Conservation (phyloP, 1,140 invertebrate species). For the Drosophila azteca region DNA sequence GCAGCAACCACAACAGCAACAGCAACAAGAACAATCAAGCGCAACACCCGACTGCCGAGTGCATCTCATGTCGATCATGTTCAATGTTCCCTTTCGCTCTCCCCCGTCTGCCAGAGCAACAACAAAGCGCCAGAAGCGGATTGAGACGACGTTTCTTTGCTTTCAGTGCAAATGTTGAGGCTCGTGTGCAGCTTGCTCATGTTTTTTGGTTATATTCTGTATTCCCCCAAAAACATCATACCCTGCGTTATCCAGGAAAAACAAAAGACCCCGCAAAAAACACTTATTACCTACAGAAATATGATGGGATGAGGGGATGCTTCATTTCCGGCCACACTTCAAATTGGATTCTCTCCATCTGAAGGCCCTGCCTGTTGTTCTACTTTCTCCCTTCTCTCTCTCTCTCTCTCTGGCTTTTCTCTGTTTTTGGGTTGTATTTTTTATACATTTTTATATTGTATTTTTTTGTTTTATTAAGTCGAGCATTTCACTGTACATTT, state of each 20-base stretch:
- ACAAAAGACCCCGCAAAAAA: constrained; percentile 35
- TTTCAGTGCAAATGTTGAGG: too few species aligned
- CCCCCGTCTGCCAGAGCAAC: too few species aligned
- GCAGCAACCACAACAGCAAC: too few species aligned
- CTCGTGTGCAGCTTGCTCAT: too few species aligned
- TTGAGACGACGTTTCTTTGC: too few species aligned
- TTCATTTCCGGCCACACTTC: constrained; percentile 75
- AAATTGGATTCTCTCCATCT: constrained; percentile 40
- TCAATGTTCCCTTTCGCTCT: too few species aligned
- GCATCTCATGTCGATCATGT: too few species aligned
- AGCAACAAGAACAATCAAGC: too few species aligned
- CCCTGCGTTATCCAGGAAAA: constrained; percentile 7
- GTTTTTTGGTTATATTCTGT: too few species aligned
- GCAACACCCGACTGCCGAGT: too few species aligned
- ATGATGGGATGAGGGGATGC: constrained; percentile 30
- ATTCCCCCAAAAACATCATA: too few species aligned
- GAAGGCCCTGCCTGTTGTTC: constrained; percentile 2
- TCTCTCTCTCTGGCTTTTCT: constrained; percentile 35
- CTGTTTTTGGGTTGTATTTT: constrained; percentile 2
- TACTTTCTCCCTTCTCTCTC: constrained; percentile 26
- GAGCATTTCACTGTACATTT: constrained; percentile 79
- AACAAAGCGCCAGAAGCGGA: too few species aligned
- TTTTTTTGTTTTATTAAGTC: constrained; percentile 70
- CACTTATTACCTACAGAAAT: constrained; percentile 62
- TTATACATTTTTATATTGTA: constrained; percentile 60